Evolutionary conservation across 2,888 invertebrate genomes (phyloP).

Genomic region (Anthrax anthrax): DNA sequence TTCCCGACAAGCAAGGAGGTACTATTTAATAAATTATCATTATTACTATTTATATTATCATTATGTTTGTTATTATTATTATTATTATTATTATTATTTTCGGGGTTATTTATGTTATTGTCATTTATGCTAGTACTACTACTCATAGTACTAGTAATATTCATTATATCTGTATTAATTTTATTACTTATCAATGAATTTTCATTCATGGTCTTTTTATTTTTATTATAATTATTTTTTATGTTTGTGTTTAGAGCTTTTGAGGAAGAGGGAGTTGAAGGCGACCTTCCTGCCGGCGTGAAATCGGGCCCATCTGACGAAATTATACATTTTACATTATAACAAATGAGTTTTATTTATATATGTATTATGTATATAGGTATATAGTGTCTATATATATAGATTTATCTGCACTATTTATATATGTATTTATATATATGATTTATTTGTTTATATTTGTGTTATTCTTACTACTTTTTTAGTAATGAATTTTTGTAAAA

Average conservation of each 20-base stretch:
- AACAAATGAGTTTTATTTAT: slow-evolving; percentile 7
- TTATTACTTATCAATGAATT: too few relatives aligned
- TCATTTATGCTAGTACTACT: background rate
- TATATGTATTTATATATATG: too few relatives aligned
- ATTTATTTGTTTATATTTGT: too few relatives aligned
- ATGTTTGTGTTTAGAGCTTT: background rate
- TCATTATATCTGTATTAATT: background rate
- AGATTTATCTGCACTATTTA: too few relatives aligned
- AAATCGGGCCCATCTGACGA: slow-evolving; percentile 31
- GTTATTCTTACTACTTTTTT: too few relatives aligned
- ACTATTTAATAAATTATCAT: background rate
- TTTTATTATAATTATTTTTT: background rate
- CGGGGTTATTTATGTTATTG: background rate
- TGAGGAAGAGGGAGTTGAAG: slow-evolving; percentile 32
- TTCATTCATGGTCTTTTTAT: background rate
- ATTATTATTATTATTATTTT: slow-evolving; percentile 4
- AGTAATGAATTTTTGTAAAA: too few relatives aligned
- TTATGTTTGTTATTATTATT: background rate
- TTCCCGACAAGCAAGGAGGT: too few relatives aligned
- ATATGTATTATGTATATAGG: too few relatives aligned
- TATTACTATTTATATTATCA: background rate
- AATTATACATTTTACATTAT: slow-evolving; percentile 15
- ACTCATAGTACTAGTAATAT: background rate
- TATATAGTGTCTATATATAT: too few relatives aligned
- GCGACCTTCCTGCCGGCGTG: slow-evolving; percentile 54